Evolutionary conservation across 2,113 vertebrate genomes (phyloP).

Genomic region (rat (Rattus norvegicus)): GRCr8 NC_086023.1:82215501-82216000

Average conservation of each 20-base stretch:
- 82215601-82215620: neutral
- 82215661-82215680: neutral
- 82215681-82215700: neutral
- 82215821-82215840: neutral
- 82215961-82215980: neutral
- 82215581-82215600: neutral
- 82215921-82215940: neutral
- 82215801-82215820: no score
- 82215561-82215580: slow-evolving; percentile 16
- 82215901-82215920: neutral
- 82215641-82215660: slow-evolving; percentile 23
- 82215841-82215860: neutral
- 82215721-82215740: neutral
- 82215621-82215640: neutral
- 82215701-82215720: neutral
- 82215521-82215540: neutral
- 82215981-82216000: neutral
- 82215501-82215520: neutral
- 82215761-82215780: no score
- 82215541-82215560: neutral
- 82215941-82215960: neutral
- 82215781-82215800: no score
- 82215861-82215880: neutral
- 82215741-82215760: neutral
- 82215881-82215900: no score